Conservation (phyloP, 2,113 vertebrate genomes). For the Reinhardtius hippoglossoides region DNA sequence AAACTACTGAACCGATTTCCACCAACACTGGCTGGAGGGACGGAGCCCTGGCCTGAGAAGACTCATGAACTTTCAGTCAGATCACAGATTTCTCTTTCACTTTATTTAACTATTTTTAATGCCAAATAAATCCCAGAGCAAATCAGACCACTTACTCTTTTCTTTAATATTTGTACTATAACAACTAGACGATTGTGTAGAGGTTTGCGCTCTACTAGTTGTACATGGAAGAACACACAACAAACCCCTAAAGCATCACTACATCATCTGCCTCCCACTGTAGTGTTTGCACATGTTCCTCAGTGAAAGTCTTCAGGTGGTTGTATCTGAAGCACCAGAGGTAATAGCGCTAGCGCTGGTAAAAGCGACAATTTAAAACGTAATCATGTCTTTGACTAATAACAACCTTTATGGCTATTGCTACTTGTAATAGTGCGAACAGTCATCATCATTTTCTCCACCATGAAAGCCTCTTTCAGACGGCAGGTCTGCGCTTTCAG, state of each 20-base stretch:
- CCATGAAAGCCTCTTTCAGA: conserved; percentile 51
- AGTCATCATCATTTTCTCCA: conserved; percentile 54
- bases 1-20: no score
- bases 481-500: conserved; percentile 58
- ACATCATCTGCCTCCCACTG: background rate
- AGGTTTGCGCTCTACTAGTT: background rate
- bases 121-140: no score
- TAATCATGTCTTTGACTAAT: conserved; percentile 38
- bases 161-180: no score
- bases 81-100: no score
- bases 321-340: background rate
- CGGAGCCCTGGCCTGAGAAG: no score
- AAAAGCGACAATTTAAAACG: conserved; percentile 44
- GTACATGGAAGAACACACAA: background rate
- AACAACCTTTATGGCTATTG: conserved; percentile 24
- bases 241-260: background rate
- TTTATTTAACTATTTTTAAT: no score
- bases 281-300: background rate
- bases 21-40: no score
- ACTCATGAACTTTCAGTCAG: no score
- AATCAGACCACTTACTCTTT: no score
- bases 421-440: conserved; percentile 32
- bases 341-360: background rate
- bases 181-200: no score
- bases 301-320: background rate